phyloP scores from a whole-genome alignment of 35 echinoderm and acorn worm genomes.

The Nesometra sesokonis region DNA sequence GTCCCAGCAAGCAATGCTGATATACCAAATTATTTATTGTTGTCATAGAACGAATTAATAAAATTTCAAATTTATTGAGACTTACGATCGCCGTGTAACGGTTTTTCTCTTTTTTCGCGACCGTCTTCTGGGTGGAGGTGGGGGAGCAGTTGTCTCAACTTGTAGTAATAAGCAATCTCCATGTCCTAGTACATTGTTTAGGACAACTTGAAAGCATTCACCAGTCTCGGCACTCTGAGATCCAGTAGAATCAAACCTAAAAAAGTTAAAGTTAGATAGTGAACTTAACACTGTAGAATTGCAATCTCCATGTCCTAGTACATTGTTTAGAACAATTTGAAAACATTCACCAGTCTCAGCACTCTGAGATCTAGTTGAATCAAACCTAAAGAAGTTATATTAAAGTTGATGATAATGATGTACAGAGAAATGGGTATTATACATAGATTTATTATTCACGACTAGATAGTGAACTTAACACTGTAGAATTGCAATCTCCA shows the following conservation, averaged over 20 bases:
- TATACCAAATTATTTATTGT: too few species aligned
- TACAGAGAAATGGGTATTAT: too few species aligned
- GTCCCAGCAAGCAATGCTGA: too few species aligned
- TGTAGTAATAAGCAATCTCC: conserved; percentile 75
- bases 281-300: too few species aligned
- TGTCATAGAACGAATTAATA: too few species aligned
- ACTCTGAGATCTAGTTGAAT: conserved; percentile 11
- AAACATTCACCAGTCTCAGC: conserved; percentile 30
- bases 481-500: conserved; percentile 29
- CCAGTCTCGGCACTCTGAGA: conserved; percentile 9
- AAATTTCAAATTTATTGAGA: too few species aligned
- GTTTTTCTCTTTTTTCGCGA: conserved; percentile 58
- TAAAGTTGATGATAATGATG: too few species aligned
- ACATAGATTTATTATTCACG: too few species aligned
- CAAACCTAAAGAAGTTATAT: too few species aligned
- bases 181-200: conserved; percentile 65
- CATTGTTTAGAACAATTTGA: conserved; percentile 61
- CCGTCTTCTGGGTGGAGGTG: conserved; percentile 69
- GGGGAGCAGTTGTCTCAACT: conserved; percentile 85
- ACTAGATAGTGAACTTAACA: background rate
- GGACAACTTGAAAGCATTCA: conserved; percentile 56
- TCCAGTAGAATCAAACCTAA: conserved; percentile 9
- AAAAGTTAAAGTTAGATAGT: background rate
- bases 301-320: conserved; percentile 50
- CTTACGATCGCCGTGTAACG: background rate